phyloP scores from a whole-genome alignment of 1,140 invertebrate species.

The Tetragonula clypearis region DNA sequence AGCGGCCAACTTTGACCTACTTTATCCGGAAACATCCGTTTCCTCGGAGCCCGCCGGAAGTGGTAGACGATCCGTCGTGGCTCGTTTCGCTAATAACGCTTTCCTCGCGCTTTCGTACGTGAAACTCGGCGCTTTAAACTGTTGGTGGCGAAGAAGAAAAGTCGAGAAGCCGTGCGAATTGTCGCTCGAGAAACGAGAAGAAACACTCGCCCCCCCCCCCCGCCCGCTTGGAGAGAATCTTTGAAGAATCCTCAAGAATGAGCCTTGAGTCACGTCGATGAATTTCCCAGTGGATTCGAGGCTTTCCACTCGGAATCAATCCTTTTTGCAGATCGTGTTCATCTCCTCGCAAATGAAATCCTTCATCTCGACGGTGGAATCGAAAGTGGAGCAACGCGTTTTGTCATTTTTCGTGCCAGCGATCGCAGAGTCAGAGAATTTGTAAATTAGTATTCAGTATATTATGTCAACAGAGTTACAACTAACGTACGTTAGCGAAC shows the following conservation, averaged over 20 bases:
- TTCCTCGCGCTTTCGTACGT: neutral
- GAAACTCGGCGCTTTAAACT: neutral
- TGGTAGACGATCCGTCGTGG: neutral
- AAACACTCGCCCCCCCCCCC: neutral
- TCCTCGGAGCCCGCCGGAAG: conserved; percentile 3
- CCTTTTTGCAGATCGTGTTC: too few species aligned
- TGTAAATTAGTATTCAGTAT: too few species aligned
- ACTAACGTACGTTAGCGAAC: too few species aligned
- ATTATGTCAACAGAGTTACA: too few species aligned
- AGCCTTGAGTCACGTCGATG: neutral
- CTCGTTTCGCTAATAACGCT: conserved; percentile 39
- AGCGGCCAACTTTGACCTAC: conserved; percentile 55
- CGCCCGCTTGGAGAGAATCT: neutral
- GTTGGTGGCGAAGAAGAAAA: too few species aligned
- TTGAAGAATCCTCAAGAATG: too few species aligned
- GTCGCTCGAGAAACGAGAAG: neutral
- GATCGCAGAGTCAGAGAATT: too few species aligned
- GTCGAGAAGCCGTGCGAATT: neutral
- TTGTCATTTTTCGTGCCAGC: too few species aligned
- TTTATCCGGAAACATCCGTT: conserved; percentile 57
- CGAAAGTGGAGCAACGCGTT: too few species aligned
- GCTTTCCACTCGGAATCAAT: too few species aligned
- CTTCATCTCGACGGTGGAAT: too few species aligned
- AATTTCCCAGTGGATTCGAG: neutral
- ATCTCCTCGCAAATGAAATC: too few species aligned